phyloP scores from a whole-genome alignment of 1,140 invertebrate species.

The Aleiodes sp. region DNA sequence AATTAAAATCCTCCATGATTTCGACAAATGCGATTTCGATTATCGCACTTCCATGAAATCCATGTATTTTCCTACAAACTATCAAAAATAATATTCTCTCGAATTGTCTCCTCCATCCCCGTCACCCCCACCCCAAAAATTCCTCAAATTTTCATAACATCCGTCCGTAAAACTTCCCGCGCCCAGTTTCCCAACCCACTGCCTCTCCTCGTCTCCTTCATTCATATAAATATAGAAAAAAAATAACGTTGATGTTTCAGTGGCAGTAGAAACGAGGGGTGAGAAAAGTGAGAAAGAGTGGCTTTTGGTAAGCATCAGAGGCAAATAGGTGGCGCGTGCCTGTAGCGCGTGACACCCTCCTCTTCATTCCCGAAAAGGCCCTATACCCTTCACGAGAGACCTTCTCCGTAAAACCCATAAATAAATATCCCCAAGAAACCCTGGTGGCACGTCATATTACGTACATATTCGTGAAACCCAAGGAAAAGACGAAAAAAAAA shows the following conservation, averaged over 20 bases:
- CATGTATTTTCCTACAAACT: too few relatives aligned
- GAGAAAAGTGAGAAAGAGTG: slow-evolving; percentile 16
- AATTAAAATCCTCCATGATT: too few relatives aligned
- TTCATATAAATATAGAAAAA: neutral
- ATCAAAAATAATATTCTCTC: too few relatives aligned
- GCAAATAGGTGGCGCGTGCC: slow-evolving; percentile 56
- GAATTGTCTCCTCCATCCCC: too few relatives aligned
- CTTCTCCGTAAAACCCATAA: slow-evolving; percentile 54
- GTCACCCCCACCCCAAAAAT: too few relatives aligned
- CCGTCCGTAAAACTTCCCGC: too few relatives aligned
- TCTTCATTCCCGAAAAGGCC: slow-evolving; percentile 48
- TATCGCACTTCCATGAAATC: too few relatives aligned
- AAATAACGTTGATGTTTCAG: neutral
- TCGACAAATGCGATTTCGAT: too few relatives aligned
- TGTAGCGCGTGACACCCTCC: slow-evolving; percentile 45
- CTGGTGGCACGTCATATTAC: slow-evolving; percentile 15
- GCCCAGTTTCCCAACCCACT: too few relatives aligned
- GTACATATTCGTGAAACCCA: slow-evolving; percentile 14
- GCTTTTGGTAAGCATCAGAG: slow-evolving; percentile 7
- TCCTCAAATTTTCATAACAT: too few relatives aligned
- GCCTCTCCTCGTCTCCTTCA: too few relatives aligned
- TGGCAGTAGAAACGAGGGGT: slow-evolving; percentile 15
- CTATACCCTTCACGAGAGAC: slow-evolving; percentile 20
- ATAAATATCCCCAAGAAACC: slow-evolving; percentile 52
- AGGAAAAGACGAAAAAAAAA: neutral